Evolutionary conservation across 1,140 invertebrate species (phyloP), one percentile per base, ranked within the genome.

Genomic region (Brachionus rotundiformis): DNA sequence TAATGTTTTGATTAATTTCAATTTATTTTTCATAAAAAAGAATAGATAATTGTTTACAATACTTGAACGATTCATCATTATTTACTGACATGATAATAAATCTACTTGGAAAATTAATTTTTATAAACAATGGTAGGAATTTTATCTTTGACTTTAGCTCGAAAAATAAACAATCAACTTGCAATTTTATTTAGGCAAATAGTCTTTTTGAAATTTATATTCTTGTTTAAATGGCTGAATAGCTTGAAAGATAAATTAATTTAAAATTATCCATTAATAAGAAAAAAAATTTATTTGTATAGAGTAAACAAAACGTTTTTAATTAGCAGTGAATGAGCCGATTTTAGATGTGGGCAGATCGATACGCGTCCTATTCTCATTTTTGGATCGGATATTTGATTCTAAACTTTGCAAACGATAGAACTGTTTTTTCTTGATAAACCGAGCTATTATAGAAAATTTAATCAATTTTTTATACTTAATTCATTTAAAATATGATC

Each of bases 241-340:
- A 36, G 63, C 63, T 68, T 16, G 8, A 33, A 68, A 68, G 63
- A 68, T 68, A 68, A 68, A 68, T n/a, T 68, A 33, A 33, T 16
- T 68, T 68, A 68, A 68, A 33, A 68, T 68, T 68, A 68, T 68
- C 63, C 63, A 68, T 68, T 68, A 68, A 68, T 36, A 36, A n/a
- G 31, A 68, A 13, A 63, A 23, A 39, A 33, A 36, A 6, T 33
- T 36, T 68, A 31, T 68, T 36, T 33, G 61, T 33, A 23, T 33
- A 63, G 23, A 63, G 61, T 63, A 68, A 68, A 33, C 27, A 68
- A 68, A 68, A 68, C 63, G 33, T 68, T 68, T 68, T 36, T 68
- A 68, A 68, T 68, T 68, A 68, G 27, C 63, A 68, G 33, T 36
- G 29, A 68, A 68, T 68, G 27, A 68, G 63, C 16, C 33, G 61